phyloP scores from a whole-genome alignment of 2,113 vertebrate genomes.

The Ciconia maguari region DNA sequence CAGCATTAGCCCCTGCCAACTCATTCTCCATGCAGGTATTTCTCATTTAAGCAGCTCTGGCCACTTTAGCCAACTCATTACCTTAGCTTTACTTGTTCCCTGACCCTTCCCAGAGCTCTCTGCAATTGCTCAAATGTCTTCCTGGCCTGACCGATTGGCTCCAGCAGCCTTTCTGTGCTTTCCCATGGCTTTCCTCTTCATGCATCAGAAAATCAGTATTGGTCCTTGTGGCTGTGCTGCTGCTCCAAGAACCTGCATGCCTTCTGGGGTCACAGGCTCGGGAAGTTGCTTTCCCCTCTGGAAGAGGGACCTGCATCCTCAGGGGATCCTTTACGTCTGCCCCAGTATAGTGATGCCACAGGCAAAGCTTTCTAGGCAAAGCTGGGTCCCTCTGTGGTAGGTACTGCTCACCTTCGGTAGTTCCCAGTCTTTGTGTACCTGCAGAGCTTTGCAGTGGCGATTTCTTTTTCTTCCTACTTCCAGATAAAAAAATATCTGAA shows the following conservation, averaged over 20 bases:
- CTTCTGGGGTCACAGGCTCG: neutral
- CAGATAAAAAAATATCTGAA: neutral
- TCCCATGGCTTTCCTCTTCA: neutral
- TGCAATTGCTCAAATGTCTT: neutral
- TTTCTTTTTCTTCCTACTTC: neutral
- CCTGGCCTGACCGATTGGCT: fast-evolving
- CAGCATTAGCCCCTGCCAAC: neutral
- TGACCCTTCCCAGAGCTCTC: neutral
- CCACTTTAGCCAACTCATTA: neutral
- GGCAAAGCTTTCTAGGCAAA: neutral
- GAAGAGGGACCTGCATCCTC: neutral
- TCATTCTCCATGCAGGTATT: neutral
- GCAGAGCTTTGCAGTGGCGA: neutral
- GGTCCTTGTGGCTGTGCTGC: neutral
- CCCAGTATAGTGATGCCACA: neutral
- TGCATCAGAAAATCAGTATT: neutral
- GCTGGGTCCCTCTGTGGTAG: neutral
- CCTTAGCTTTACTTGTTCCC: neutral
- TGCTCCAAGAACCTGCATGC: neutral
- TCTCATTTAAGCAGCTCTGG: neutral
- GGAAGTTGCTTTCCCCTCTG: neutral
- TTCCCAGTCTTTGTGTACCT: neutral
- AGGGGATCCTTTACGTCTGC: neutral
- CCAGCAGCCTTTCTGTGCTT: neutral
- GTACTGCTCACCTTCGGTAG: neutral